Evolutionary conservation across 2,113 vertebrate species (phyloP).

Genomic region (Oceanites oceanicus): DNA sequence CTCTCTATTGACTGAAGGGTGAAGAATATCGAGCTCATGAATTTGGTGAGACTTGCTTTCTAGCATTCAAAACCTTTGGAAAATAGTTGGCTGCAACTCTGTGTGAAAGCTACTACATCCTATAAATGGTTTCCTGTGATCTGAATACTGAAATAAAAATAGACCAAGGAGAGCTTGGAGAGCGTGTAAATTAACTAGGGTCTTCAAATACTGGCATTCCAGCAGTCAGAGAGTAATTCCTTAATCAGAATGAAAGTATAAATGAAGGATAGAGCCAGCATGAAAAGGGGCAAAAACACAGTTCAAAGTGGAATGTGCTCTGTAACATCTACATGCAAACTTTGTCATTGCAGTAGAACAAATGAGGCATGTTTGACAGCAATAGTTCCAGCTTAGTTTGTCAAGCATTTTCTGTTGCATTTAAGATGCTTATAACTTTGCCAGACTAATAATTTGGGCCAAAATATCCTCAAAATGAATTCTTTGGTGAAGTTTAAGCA

Average conservation of each 20-base stretch:
- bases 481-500: not conserved
- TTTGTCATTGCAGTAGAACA: not conserved
- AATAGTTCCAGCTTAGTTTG: not conserved
- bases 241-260: not conserved
- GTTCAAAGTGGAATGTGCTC: not conserved
- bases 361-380: not conserved
- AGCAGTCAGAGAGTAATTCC: not conserved
- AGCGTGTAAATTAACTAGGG: not conserved
- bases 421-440: not conserved
- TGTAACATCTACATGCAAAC: not conserved
- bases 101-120: not conserved
- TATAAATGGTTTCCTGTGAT: not conserved
- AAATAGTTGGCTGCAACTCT: not conserved
- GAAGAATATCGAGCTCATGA: not conserved
- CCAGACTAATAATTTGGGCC: not conserved
- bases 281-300: not conserved
- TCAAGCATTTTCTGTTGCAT: not conserved
- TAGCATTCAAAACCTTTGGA: not conserved
- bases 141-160: constrained; percentile 12
- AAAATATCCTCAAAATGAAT: not conserved
- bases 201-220: not conserved
- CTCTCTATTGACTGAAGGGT: not conserved
- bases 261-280: not conserved
- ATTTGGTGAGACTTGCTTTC: not conserved
- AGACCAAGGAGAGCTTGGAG: not conserved